Evolutionary conservation across 2,113 vertebrate genomes (phyloP).

Genomic region (Anser brachyrhynchus): DNA sequence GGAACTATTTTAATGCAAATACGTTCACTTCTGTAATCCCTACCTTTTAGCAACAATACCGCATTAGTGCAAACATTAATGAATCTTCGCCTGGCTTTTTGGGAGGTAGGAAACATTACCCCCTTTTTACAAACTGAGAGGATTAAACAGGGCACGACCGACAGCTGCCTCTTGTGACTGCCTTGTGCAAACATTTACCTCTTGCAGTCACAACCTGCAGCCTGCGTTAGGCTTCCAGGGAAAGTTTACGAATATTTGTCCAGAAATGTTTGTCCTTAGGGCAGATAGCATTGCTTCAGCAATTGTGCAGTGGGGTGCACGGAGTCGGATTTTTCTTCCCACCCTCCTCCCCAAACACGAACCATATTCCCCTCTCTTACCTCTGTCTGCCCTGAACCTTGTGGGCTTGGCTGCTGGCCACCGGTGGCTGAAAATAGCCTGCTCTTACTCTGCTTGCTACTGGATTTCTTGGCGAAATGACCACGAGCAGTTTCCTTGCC

Average conservation of each 20-base stretch:
- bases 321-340: not conserved
- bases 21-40: not conserved
- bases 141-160: not conserved
- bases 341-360: not conserved
- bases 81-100: not conserved
- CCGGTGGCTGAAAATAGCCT: not conserved
- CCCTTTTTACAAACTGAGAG: not conserved
- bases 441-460: not conserved
- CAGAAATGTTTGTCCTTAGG: not conserved
- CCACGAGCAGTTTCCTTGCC: not conserved
- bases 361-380: not conserved
- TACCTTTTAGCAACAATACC: not conserved
- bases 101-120: not conserved
- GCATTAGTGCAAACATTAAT: not conserved
- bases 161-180: not conserved
- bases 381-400: not conserved
- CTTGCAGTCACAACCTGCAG: not conserved
- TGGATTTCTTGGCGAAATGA: constrained; percentile 34
- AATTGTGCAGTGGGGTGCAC: not conserved
- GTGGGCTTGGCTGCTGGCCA: constrained; percentile 12
- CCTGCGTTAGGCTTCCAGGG: not conserved
- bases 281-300: not conserved
- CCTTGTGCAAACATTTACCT: not conserved
- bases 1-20: not conserved
- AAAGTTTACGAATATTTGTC: not conserved